phyloP scores from a whole-genome alignment of 2,888 invertebrate species.

The Nomada fabriciana region DNA sequence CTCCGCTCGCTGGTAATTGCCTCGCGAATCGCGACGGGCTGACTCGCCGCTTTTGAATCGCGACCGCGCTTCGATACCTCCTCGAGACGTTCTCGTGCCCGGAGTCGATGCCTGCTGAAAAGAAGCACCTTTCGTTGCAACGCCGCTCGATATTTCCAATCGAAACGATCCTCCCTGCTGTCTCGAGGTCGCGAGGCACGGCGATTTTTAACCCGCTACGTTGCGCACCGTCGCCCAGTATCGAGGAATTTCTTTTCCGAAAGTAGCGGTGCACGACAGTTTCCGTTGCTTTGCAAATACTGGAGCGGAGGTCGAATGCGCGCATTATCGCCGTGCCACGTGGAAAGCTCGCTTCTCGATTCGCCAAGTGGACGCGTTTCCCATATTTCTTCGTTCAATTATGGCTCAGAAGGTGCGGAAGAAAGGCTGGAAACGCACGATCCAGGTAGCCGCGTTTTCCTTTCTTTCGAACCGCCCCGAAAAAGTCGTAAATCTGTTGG shows the following conservation, averaged over 20 bases:
- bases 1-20: constrained; percentile 31
- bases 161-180: neutral
- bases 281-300: neutral
- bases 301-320: neutral
- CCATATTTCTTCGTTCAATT: constrained; percentile 34
- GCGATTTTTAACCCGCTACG: neutral
- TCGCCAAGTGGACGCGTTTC: neutral
- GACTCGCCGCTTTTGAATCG: neutral
- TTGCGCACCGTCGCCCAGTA: neutral
- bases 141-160: neutral
- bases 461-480: constrained; percentile 56
- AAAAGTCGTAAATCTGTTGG: constrained; percentile 64
- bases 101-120: neutral
- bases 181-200: neutral
- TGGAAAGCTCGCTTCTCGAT: neutral
- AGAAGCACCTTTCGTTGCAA: neutral
- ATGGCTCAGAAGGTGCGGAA: neutral
- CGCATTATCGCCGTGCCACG: neutral
- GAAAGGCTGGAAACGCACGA: neutral
- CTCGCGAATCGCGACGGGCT: constrained; percentile 9
- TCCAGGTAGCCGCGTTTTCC: neutral
- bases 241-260: neutral
- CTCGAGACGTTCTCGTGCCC: neutral
- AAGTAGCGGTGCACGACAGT: constrained; percentile 6
- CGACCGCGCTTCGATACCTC: neutral